phyloP scores from a whole-genome alignment of 2,113 vertebrate genomes.

The Mungos mungo region DNA sequence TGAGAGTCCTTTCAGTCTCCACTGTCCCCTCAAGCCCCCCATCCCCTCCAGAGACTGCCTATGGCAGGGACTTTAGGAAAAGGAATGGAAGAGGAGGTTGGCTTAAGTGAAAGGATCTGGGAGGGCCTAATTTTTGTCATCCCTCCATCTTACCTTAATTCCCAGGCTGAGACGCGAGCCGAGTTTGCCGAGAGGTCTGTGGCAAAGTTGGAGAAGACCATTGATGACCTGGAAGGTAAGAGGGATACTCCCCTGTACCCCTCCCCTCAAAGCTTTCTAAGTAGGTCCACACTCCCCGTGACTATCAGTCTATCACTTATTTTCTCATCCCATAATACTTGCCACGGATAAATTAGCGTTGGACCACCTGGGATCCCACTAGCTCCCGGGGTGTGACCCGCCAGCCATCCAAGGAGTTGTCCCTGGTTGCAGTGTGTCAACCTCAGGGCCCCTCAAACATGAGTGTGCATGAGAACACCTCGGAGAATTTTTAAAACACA shows the following conservation, averaged over 20 bases:
- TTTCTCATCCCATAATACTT: background rate
- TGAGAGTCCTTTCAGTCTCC: constrained; percentile 58
- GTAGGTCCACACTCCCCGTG: background rate
- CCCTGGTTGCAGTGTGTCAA: background rate
- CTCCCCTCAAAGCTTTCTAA: background rate
- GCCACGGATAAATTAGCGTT: background rate
- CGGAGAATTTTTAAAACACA: background rate
- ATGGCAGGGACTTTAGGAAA: background rate
- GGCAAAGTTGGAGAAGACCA: constrained; percentile 98
- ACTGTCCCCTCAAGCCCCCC: background rate
- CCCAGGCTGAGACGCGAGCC: constrained; percentile 95
- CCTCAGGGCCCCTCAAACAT: background rate
- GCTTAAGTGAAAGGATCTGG: background rate
- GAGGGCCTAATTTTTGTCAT: background rate
- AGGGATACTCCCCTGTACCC: background rate
- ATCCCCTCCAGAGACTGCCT: background rate
- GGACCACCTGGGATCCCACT: background rate
- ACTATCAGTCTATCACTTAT: background rate
- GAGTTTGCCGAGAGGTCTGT: constrained; percentile 98
- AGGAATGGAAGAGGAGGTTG: background rate
- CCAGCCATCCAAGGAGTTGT: background rate
- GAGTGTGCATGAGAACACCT: background rate
- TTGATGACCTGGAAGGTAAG: constrained; percentile 98
- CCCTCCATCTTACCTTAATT: constrained; percentile 11
- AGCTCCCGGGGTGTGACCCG: background rate